A percentile compares a stretch with the other conserved stretches of the same genome.
phyloP scores from a whole-genome alignment of 2,797 vertebrate genomes.

The Choloepus didactylus region DNA sequence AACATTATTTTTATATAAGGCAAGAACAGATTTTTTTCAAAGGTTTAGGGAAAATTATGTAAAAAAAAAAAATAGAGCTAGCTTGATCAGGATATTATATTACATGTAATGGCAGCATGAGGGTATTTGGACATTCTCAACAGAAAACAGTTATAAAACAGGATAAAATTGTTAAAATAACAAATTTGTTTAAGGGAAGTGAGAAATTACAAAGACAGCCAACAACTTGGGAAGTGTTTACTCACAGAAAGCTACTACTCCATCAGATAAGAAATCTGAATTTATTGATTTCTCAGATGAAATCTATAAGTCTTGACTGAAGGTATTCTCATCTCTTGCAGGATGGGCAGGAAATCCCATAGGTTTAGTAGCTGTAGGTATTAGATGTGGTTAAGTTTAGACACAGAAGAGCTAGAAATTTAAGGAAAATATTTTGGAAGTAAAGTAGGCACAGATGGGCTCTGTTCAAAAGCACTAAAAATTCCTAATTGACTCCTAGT shows the following conservation, averaged over 20 bases:
- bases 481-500: neutral
- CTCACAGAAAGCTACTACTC: neutral
- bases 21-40: neutral
- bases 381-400: neutral
- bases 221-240: neutral
- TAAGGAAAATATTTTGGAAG: neutral
- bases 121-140: neutral
- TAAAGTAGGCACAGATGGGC: neutral
- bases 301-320: too few relatives aligned
- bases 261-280: neutral
- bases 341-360: neutral
- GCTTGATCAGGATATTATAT: neutral
- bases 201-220: neutral
- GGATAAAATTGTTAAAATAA: neutral
- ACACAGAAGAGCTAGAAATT: neutral
- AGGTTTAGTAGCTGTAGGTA: neutral
- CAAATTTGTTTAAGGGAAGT: neutral
- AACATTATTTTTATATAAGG: neutral
- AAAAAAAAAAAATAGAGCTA: neutral
- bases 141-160: neutral
- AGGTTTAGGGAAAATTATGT: neutral
- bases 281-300: neutral
- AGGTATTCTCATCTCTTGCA: neutral
- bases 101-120: neutral
- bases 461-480: neutral